phyloP scores from a whole-genome alignment of 2,888 invertebrate species.

The Dysmachus trigonus region DNA sequence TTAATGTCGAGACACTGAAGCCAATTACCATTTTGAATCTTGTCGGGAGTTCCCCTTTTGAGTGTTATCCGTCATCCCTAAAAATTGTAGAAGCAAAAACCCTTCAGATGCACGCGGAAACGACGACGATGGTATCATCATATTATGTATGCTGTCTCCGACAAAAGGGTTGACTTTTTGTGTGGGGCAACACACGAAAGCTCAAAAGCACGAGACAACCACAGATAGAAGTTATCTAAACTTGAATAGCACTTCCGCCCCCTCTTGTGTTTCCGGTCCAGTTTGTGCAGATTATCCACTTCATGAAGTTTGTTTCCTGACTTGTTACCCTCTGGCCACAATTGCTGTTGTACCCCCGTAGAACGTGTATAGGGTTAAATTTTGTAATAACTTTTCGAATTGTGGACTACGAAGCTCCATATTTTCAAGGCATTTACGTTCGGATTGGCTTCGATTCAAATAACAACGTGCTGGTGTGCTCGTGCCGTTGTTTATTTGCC shows the following conservation, averaged over 20 bases:
- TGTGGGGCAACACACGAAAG: conserved; percentile 14
- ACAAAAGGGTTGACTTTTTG: neutral
- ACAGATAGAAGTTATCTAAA: conserved; percentile 35
- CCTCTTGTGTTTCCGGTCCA: conserved; percentile 40
- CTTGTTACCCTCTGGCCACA: conserved; percentile 35
- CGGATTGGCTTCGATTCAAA: conserved; percentile 39
- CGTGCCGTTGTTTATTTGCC: conserved; percentile 26
- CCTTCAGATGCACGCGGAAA: neutral
- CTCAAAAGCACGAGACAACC: conserved; percentile 1
- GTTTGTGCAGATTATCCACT: conserved; percentile 40
- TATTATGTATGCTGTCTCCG: neutral
- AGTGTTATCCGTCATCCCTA: neutral
- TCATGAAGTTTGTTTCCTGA: conserved; percentile 41
- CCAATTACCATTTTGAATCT: neutral
- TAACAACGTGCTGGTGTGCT: neutral
- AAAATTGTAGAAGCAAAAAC: neutral
- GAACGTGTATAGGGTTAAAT: conserved; percentile 7
- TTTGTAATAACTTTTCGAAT: conserved; percentile 40
- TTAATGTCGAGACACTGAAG: neutral
- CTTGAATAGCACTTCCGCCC: conserved; percentile 33
- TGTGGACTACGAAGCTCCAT: neutral
- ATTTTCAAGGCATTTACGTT: conserved; percentile 22
- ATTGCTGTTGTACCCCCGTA: conserved; percentile 4
- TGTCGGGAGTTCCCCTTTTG: too few relatives aligned
- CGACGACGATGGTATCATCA: neutral